Percentiles rank a stretch among this genome's conserved stretches.
Evolutionary conservation across 1,140 invertebrate species (phyloP).

Genomic region (Ceratitis capitata): DNA sequence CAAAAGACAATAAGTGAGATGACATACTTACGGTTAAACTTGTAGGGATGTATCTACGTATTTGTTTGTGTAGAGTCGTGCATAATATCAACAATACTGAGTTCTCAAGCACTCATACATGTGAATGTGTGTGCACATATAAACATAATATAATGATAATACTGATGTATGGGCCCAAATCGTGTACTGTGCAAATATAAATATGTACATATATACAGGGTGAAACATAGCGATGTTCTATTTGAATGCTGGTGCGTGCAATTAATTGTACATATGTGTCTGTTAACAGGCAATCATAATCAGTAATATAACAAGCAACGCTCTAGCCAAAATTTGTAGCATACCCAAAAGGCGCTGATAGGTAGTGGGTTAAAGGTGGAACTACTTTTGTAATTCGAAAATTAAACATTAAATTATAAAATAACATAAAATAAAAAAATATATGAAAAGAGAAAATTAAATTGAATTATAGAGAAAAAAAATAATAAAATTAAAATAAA

Average conservation of each 20-base stretch:
- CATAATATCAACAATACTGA: slow-evolving; percentile 5
- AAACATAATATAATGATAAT: neutral
- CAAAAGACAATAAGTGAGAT: neutral
- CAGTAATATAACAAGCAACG: neutral
- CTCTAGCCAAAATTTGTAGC: neutral
- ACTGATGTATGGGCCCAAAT: too few species aligned
- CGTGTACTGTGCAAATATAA: neutral
- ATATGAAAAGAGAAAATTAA: too few species aligned
- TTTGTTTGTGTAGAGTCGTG: neutral
- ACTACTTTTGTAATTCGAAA: too few species aligned
- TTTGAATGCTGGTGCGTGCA: too few species aligned
- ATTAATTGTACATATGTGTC: neutral
- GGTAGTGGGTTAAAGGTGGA: too few species aligned
- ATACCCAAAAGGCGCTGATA: neutral
- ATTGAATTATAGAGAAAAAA: too few species aligned
- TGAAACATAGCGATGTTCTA: too few species aligned
- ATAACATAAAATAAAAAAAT: too few species aligned
- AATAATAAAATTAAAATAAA: too few species aligned
- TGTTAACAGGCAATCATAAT: neutral
- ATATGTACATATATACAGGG: neutral
- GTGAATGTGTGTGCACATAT: neutral
- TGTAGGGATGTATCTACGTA: neutral
- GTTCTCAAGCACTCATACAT: neutral
- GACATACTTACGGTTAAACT: neutral
- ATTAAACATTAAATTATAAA: too few species aligned